Conservation (phyloP, 2,797 vertebrate genomes). For the Thunnus albacares region DNA sequence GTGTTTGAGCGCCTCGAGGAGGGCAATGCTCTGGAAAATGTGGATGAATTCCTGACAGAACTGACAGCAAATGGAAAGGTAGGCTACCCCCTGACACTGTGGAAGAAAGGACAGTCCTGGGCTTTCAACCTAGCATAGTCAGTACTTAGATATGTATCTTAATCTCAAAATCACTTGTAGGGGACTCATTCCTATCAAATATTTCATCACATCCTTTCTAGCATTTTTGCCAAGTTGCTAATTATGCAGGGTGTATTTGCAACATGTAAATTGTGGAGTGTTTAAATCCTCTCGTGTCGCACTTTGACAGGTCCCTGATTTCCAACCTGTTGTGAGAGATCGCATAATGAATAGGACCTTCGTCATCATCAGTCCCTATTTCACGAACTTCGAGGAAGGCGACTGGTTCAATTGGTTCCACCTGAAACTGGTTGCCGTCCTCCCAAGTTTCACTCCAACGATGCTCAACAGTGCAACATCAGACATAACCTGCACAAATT, state of each 20-base stretch:
- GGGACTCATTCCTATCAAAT: too few relatives aligned
- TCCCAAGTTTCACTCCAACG: too few relatives aligned
- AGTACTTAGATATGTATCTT: neutral
- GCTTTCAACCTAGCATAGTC: neutral
- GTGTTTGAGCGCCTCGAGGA: constrained; percentile 62
- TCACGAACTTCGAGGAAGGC: neutral
- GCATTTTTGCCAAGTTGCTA: too few relatives aligned
- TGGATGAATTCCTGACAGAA: constrained; percentile 55
- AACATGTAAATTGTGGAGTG: neutral
- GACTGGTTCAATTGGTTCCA: constrained; percentile 59
- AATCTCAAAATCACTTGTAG: neutral
- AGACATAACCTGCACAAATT: too few relatives aligned
- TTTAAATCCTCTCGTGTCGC: neutral
- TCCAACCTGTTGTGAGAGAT: constrained; percentile 57
- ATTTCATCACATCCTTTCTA: too few relatives aligned
- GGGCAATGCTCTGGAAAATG: constrained; percentile 58
- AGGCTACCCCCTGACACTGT: neutral
- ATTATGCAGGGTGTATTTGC: neutral
- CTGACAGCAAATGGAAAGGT: constrained; percentile 47
- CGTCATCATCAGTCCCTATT: constrained; percentile 40
- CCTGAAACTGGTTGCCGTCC: too few relatives aligned
- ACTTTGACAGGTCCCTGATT: constrained; percentile 47
- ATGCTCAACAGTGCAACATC: too few relatives aligned
- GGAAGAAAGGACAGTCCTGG: neutral
- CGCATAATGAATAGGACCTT: constrained; percentile 65